Evolutionary conservation across 2,113 vertebrate genomes (phyloP).

Genomic region (Notothenia coriiceps): DNA sequence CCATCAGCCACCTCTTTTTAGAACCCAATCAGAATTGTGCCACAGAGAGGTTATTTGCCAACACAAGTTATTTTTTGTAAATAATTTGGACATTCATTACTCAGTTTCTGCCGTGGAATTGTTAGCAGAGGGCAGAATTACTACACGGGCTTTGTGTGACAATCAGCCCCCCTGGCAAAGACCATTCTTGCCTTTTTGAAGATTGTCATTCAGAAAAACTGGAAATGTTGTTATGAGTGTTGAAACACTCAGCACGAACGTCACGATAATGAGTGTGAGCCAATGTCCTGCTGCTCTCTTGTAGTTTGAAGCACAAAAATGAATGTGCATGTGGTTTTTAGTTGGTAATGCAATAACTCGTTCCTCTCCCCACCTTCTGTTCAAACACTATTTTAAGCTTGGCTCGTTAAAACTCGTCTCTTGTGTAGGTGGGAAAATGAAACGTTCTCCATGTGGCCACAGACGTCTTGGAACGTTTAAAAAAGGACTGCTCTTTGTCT

Average conservation of each 20-base stretch:
- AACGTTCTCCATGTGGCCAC: conserved; percentile 68
- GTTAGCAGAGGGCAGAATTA: conserved; percentile 32
- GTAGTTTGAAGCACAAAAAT: conserved; percentile 75
- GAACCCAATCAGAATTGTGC: conserved; percentile 59
- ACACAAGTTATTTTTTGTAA: conserved; percentile 14
- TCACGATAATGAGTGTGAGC: conserved; percentile 51
- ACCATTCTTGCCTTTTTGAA: conserved; percentile 49
- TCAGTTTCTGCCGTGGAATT: conserved; percentile 26
- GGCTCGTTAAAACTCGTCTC: conserved; percentile 56
- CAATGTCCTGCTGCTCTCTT: conserved; percentile 62
- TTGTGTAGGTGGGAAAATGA: conserved; percentile 66
- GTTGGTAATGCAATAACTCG: conserved; percentile 49
- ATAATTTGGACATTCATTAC: conserved; percentile 35
- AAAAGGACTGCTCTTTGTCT: conserved; percentile 52
- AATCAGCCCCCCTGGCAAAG: conserved; percentile 68
- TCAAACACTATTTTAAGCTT: conserved; percentile 52
- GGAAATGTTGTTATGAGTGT: background rate
- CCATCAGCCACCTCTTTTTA: conserved; percentile 49
- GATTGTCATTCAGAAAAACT: conserved; percentile 64
- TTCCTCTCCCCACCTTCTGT: conserved; percentile 21
- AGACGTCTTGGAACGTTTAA: conserved; percentile 63
- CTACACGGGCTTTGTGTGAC: conserved; percentile 58
- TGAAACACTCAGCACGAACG: conserved; percentile 34
- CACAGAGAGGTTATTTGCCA: conserved; percentile 69
- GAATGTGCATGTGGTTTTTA: conserved; percentile 69